These are phyloP conservation scores for Otolemur garnettii DNA, from an alignment of 2,113 vertebrate species.

Conservation along the genomic window DNA sequence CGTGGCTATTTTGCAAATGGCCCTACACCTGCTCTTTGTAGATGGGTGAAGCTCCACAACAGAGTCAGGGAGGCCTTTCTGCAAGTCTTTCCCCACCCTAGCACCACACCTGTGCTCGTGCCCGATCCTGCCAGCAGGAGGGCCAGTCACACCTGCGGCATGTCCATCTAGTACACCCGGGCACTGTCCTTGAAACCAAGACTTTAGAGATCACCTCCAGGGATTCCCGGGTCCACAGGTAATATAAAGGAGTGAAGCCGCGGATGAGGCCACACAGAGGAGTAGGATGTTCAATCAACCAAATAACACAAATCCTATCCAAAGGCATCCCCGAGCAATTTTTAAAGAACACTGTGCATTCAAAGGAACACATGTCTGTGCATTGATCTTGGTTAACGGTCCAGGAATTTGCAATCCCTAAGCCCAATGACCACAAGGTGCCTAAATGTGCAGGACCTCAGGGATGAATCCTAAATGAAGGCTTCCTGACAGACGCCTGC, in stretches of 20 bases:
- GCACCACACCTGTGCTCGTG: neutral
- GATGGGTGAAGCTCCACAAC: neutral
- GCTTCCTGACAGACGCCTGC: neutral
- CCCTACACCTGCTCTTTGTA: neutral
- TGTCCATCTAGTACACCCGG: too few species aligned
- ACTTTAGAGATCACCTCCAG: neutral
- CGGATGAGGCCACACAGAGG: neutral
- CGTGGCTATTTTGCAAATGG: neutral
- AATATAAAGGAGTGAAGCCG: neutral
- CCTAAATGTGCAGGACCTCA: neutral
- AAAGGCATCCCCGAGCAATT: neutral
- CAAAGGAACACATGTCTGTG: neutral
- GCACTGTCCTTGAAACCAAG: neutral
- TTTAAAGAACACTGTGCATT: neutral
- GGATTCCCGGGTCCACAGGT: neutral
- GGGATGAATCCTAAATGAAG: neutral
- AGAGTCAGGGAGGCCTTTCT: neutral
- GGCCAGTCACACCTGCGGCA: neutral
- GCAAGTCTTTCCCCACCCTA: neutral
- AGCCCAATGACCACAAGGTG: conserved; percentile 14
- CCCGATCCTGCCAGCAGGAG: neutral
- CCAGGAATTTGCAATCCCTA: neutral
- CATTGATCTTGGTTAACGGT: neutral
- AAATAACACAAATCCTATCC: neutral
- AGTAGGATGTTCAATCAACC: neutral